Conservation (phyloP, 2,113 vertebrate species). For the Corythornis vintsioides region DNA sequence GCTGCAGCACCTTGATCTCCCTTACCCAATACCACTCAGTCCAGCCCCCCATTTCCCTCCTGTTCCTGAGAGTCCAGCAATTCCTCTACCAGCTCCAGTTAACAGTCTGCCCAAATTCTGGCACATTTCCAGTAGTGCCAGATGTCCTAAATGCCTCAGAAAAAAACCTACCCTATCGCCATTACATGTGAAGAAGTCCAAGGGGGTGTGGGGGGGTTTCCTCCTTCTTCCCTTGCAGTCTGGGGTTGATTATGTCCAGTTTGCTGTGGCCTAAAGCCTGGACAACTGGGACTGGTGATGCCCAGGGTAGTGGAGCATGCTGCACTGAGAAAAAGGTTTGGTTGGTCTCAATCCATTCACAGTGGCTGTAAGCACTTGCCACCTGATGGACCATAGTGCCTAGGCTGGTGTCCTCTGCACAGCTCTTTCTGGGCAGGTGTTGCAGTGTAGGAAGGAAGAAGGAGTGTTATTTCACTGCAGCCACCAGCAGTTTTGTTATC, state of each 20-base stretch:
- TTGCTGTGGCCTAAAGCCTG: not conserved
- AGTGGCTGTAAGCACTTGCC: not conserved
- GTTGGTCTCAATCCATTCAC: not conserved
- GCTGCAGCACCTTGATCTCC: not conserved
- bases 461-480: not conserved
- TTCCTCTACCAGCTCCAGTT: not conserved
- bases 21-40: rapidly evolving
- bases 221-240: not conserved
- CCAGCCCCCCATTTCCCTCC: not conserved
- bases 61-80: not conserved
- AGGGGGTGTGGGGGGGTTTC: not conserved
- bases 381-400: rapidly evolving
- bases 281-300: not conserved
- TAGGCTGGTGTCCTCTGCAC: not conserved
- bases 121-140: not conserved
- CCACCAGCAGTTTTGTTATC: not conserved
- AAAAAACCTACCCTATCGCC: not conserved
- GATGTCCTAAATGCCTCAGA: not conserved
- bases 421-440: not conserved
- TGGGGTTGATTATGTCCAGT: not conserved
- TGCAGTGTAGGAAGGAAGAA: not conserved
- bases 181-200: not conserved
- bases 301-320: not conserved
- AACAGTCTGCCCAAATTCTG: not conserved
- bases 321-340: not conserved